A percentile compares a stretch with the other conserved stretches of the same genome.
Conservation (phyloP, 2,113 vertebrate species). For the Sylvietta virens region DNA sequence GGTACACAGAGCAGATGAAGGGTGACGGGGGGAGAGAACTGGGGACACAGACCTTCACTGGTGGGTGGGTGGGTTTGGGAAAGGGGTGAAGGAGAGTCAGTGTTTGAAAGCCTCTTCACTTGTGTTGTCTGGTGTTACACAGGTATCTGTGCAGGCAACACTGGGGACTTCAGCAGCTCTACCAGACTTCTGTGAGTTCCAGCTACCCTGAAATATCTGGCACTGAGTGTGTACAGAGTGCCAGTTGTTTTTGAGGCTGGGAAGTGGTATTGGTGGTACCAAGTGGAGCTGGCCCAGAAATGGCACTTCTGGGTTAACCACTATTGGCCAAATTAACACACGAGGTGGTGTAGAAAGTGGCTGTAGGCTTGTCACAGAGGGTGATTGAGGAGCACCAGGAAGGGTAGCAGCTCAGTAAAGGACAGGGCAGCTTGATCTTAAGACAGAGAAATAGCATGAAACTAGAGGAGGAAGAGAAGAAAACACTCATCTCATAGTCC, state of each 20-base stretch:
- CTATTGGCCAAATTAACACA: not conserved
- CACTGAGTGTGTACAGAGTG: not conserved
- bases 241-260: not conserved
- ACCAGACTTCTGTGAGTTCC: not conserved
- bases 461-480: not conserved
- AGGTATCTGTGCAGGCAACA: not conserved
- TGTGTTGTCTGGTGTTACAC: not conserved
- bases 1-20: not conserved
- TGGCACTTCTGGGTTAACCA: not conserved
- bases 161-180: not conserved
- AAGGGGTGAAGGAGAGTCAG: accelerated
- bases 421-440: not conserved
- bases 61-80: not conserved
- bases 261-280: accelerated
- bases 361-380: not conserved
- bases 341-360: not conserved
- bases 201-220: not conserved
- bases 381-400: not conserved
- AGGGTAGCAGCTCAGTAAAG: not conserved
- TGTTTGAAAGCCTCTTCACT: not conserved
- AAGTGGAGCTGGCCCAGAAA: not conserved
- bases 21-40: not conserved
- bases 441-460: not conserved
- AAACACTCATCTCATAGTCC: not conserved
- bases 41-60: not conserved